phyloP scores from a whole-genome alignment of 2,797 vertebrate species.

The Falco rusticolus region DNA sequence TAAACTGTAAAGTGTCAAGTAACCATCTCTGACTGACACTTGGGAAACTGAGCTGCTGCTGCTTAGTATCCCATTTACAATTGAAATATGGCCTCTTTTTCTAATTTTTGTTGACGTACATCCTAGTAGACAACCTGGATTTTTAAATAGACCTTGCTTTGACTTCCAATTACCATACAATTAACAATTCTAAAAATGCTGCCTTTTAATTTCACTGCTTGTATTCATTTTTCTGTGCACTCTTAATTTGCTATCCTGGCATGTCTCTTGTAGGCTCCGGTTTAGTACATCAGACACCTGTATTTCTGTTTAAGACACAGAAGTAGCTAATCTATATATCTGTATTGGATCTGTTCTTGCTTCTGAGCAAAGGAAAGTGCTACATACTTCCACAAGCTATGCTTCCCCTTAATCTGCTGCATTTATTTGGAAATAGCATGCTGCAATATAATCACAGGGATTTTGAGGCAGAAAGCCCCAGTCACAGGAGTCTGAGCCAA shows the following conservation, averaged over 20 bases:
- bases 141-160: constrained; percentile 74
- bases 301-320: not conserved
- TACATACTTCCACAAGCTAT: not conserved
- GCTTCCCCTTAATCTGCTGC: not conserved
- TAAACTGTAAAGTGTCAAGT: constrained; percentile 71
- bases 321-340: not conserved
- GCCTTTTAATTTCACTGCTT: constrained; percentile 65
- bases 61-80: constrained; percentile 73
- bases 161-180: constrained; percentile 74
- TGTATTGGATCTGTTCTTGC: not conserved
- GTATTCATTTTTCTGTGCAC: constrained; percentile 43
- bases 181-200: constrained; percentile 69
- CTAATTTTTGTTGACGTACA: constrained; percentile 71
- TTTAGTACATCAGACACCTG: not conserved
- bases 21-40: constrained; percentile 62
- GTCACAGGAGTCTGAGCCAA: not conserved
- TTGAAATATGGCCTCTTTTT: constrained; percentile 73
- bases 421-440: not conserved
- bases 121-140: constrained; percentile 70
- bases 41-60: constrained; percentile 58
- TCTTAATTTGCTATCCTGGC: constrained; percentile 28
- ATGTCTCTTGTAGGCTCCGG: not conserved
- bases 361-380: not conserved
- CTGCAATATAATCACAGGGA: not conserved
- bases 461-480: not conserved